Evolutionary conservation across 2,797 vertebrate species (phyloP), one percentile per base, ranked within the genome.

Genomic region (Sternotherus odoratus): DNA sequence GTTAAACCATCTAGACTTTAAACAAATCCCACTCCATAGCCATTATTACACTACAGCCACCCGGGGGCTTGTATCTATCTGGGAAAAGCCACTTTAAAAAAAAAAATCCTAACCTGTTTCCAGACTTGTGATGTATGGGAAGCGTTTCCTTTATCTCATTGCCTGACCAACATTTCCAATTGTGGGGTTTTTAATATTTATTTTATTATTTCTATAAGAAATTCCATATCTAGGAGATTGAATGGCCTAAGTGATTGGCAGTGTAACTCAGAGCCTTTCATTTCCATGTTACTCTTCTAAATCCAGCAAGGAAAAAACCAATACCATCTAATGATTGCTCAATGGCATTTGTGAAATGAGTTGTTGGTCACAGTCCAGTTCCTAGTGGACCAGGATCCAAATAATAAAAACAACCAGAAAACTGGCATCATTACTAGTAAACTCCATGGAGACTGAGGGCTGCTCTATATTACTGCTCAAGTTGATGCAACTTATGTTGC

Each of bases 121-220:
- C 15, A 49, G 54, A 0, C 0, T 48, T 4, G 0, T 28, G 72
- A 75, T 15, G 6, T 46, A 48, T 75, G 0, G 24, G 49, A 74
- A 49, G 6, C 9, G 1, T n/a, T 5, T 54, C 51, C 36, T 77
- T 88, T 54, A 28, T 79, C 0, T 0, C 46, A 60, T n/a, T 4
- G 6, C 1, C 60, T 9, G 24, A 72, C 9, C 23, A 43, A 8
- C 48, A 2, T 48, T 90, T 92, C 63, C n/a, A 26, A 9, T 33
- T 54, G 12, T 81, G 60, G 72, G 30, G 3, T 30, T 4, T 12
- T 6, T 11, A 1, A 12, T 48, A 75, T 39, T 23, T 69, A 69
- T n/a, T 48, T 33, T 10, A 74, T 33, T 36, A 80, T 80, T 17
- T 79, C 1, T 30, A 72, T 36, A 8, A 50, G 48, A 43, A 33